Conservation (phyloP, 2,113 vertebrate species). For the Istiophorus platypterus region DNA sequence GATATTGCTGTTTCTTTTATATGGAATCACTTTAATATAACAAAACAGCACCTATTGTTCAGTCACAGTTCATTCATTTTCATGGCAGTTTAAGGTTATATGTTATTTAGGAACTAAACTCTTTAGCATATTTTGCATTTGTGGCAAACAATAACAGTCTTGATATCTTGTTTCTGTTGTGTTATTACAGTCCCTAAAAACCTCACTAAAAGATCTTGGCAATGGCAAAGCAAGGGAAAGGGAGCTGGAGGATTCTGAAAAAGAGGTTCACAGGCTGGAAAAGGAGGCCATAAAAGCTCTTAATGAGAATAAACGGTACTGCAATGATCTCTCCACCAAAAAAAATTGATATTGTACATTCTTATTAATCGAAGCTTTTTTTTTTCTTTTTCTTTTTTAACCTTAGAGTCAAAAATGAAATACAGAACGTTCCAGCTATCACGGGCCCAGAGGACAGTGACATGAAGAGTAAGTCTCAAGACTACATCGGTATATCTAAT, state of each 20-base stretch:
- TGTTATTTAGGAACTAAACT: too few species aligned
- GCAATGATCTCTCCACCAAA: not conserved
- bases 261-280: conserved; percentile 62
- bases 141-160: not conserved
- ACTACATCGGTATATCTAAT: conserved; percentile 26
- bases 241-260: conserved; percentile 60
- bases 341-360: not conserved
- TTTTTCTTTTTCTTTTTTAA: conserved; percentile 34
- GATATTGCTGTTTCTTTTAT: too few species aligned
- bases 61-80: too few species aligned
- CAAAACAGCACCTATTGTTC: too few species aligned
- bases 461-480: conserved; percentile 43
- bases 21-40: too few species aligned
- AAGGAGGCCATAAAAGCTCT: conserved; percentile 57
- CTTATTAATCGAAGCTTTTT: conserved; percentile 17
- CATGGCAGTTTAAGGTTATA: too few species aligned
- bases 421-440: conserved; percentile 55
- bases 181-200: conserved; percentile 41
- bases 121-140: not conserved
- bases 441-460: conserved; percentile 29
- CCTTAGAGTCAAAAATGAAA: conserved; percentile 72
- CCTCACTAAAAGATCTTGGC: conserved; percentile 19
- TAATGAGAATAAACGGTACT: conserved; percentile 77
- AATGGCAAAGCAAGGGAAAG: conserved; percentile 13
- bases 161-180: conserved; percentile 14